Evolutionary conservation across 2,888 invertebrate genomes (phyloP).

Genomic region (Ischnus inquisitorius): DNA sequence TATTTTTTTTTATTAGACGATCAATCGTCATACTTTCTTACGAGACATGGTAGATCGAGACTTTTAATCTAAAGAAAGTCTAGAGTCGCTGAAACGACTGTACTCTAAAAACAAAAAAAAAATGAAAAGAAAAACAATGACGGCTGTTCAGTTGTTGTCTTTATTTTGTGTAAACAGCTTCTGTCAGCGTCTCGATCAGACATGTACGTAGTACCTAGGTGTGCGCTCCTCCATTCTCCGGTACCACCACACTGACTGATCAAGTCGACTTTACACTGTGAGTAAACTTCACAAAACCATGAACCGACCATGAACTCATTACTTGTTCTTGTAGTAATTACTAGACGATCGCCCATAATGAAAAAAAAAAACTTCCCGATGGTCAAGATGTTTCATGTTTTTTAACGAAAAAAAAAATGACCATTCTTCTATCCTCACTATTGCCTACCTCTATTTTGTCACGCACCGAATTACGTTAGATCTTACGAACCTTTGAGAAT

Average conservation of each 20-base stretch:
- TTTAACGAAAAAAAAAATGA: constrained; percentile 65
- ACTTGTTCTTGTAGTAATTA: constrained; percentile 61
- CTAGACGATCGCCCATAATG: constrained; percentile 61
- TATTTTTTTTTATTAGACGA: constrained; percentile 14
- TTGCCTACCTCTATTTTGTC: constrained; percentile 36
- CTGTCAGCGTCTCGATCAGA: constrained; percentile 84
- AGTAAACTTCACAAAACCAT: constrained; percentile 82
- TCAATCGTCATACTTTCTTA: constrained; percentile 34
- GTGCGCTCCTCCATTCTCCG: constrained; percentile 83
- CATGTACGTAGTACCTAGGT: constrained; percentile 85
- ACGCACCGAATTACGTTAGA: constrained; percentile 48
- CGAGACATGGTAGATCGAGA: constrained; percentile 33
- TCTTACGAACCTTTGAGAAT: constrained; percentile 38
- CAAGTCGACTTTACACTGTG: constrained; percentile 84
- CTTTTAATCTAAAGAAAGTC: constrained; percentile 29
- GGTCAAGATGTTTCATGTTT: constrained; percentile 61
- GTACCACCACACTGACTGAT: constrained; percentile 84
- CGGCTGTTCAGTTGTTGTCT: constrained; percentile 85
- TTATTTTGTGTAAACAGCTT: constrained; percentile 85
- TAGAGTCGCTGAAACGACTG: constrained; percentile 42
- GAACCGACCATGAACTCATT: constrained; percentile 64
- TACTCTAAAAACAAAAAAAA: constrained; percentile 6
- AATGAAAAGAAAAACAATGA: constrained; percentile 72
- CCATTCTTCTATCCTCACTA: constrained; percentile 41
- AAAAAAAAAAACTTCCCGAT: constrained; percentile 42